Base-by-base conservation (phyloP, 1,140 invertebrate genomes). In the Pemphigus obesinymphae region DNA sequence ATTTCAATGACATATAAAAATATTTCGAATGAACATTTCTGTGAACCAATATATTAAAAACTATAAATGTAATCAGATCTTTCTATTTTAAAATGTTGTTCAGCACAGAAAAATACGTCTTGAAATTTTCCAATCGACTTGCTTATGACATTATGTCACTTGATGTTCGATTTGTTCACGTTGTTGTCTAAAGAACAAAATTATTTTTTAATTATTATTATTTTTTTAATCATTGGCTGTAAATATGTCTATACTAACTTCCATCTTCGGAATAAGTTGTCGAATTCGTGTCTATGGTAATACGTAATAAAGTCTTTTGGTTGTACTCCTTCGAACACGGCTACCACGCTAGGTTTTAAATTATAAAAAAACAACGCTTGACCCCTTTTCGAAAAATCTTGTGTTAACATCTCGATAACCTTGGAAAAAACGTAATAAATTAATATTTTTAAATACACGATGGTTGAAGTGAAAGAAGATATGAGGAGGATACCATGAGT, bases 291-390 rank as follows among this genome's bases (percentile, higher is more conserved):
- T 84, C 92, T 90, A 83, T 91, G 90, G 86, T 94, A 94, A 87
- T 92, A 94, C 15, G 93, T 92, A 23, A 91, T 88, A 85, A 94
- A 93, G 84, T 93, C 91, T 61, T 89, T 90, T 2, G 92, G 91
- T 34, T 90, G 91, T 1, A 94, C 88, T 20, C 92, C 92, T 86
- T 94, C 92, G 85, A 94, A 94, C 13, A 94, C 90, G 1, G 91
- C 89, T 85, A 92, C 91, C 55, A 95, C 92, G 82, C 92, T 92
- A 0, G 93, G 92, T 85, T 94, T 94, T 13, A 94, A 87, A 86
- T 94, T 94, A 86, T 92, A 94, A 86, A 94, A 94, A 85, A 93
- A 91, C 3, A 95, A 87, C 13, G 91, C 89, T 86, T 95, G 93
- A 10, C 89, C 89, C 23, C 93, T 87, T 66, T 87, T 87, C 31